Conservation (phyloP, 2,797 vertebrate species). For the Myiotriccus ornatus region DNA sequence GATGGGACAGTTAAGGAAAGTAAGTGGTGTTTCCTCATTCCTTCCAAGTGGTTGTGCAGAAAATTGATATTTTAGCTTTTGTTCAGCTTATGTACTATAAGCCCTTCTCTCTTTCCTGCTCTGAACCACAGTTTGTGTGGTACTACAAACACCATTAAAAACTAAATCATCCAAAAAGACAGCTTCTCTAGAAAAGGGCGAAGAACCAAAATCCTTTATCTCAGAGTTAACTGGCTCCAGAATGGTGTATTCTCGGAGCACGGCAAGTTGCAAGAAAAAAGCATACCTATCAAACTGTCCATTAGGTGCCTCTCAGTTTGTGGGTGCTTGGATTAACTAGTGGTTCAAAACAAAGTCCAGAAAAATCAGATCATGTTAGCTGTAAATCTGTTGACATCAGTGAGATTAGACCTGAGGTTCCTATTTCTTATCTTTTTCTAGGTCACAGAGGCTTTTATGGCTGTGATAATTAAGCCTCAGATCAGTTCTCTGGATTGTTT, state of each 20-base stretch:
- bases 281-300: background rate
- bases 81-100: background rate
- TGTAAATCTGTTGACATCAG: background rate
- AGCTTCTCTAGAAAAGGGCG: background rate
- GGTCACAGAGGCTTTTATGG: background rate
- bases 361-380: background rate
- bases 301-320: background rate
- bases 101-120: background rate
- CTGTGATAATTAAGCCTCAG: background rate
- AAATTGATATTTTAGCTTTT: background rate
- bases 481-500: background rate
- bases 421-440: background rate
- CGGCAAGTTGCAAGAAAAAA: background rate
- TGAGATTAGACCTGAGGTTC: background rate
- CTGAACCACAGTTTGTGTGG: background rate
- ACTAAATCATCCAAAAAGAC: background rate
- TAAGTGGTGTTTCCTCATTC: conserved; percentile 42
- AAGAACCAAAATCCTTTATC: background rate
- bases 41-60: background rate
- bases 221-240: background rate
- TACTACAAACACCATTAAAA: background rate
- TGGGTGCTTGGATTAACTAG: background rate
- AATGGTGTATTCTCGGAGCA: background rate
- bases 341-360: background rate
- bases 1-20: background rate